These are phyloP conservation scores for Halcyon smyrnensis DNA, from an alignment of 2,797 vertebrate genomes.

Conservation along the genomic window DNA sequence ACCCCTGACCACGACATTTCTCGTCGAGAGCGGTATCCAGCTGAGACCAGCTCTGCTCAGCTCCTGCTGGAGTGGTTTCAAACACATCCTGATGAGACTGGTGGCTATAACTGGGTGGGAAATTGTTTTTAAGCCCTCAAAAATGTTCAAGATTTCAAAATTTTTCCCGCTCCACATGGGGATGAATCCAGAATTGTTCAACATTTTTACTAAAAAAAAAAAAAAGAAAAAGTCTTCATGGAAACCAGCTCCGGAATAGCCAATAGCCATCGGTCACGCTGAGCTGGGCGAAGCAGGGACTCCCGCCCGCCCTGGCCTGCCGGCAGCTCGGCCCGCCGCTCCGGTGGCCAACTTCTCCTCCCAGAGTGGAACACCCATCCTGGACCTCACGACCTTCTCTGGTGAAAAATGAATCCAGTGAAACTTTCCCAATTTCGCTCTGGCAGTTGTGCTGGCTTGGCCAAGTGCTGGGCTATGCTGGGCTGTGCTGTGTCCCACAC, in stretches of 20 bases:
- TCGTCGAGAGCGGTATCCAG: conserved; percentile 60
- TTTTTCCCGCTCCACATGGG: conserved; percentile 67
- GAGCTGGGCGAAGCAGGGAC: background rate
- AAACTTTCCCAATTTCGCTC: background rate
- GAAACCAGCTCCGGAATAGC: conserved; percentile 53
- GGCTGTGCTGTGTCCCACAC: accelerated
- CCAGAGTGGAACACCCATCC: background rate
- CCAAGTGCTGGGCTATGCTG: background rate
- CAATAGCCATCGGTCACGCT: background rate
- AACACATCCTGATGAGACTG: conserved; percentile 67
- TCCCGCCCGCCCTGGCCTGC: background rate
- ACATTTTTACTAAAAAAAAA: background rate
- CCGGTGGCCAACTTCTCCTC: background rate
- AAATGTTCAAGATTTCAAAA: conserved; percentile 72
- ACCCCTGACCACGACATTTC: conserved; percentile 65
- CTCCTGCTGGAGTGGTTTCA: conserved; percentile 69
- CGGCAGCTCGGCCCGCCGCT: background rate
- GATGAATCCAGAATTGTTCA: conserved; percentile 71
- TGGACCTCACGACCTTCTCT: background rate
- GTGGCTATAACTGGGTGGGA: conserved; percentile 71
- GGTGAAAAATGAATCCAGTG: background rate
- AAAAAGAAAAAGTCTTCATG: background rate
- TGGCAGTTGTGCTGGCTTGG: accelerated
- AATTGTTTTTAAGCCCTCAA: conserved; percentile 71
- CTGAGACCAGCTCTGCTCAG: conserved; percentile 72